Base-by-base conservation (phyloP, 1,140 invertebrate species). In the Calosoma granatense region DNA sequence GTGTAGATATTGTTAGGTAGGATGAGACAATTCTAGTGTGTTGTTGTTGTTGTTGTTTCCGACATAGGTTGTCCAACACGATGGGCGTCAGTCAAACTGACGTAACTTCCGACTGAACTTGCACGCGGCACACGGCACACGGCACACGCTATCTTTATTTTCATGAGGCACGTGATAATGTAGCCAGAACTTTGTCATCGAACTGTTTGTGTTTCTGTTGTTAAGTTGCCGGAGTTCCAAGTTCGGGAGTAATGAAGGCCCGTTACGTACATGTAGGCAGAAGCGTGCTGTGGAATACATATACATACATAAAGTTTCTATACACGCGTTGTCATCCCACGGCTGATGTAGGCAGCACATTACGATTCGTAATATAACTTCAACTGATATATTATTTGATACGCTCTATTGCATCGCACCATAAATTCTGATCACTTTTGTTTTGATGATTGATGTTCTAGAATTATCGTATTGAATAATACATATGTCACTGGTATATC, bases 371-470 rank as follows among this genome's bases (percentile, higher is more conserved):
- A 36, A 36, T 36, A 36, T 36, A 36, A 36, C 26, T 36, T n/a
- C 26, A 36, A 36, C 26, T 36, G 41, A 47, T 47, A 47, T 47
- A 47, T n/a, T n/a, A n/a, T 47, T 47, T 47, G 41, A 47, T 47
- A 47, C 41, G 41, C 41, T 47, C 41, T 47, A 47, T 47, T 47
- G 41, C 17, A 17, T 17, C 3, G 3, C 9, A 17, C 9, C 41
- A 47, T 47, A 47, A 47, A 47, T 47, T 47, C 17, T 17, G 41
- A 47, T 47, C 41, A 47, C 41, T 47, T 47, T 47, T 47, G 41
- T 47, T 47, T 47, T 17, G 41, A 47, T 47, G 41, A 47, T 47
- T 47, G 41, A 47, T 47, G 41, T 47, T 12, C 41, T 17, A 12
- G 41, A 47, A 47, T 47, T 47, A 47, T 47, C 41, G 41, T 47